phyloP scores from a whole-genome alignment of 2,113 vertebrate species.

The Garra rufa region DNA sequence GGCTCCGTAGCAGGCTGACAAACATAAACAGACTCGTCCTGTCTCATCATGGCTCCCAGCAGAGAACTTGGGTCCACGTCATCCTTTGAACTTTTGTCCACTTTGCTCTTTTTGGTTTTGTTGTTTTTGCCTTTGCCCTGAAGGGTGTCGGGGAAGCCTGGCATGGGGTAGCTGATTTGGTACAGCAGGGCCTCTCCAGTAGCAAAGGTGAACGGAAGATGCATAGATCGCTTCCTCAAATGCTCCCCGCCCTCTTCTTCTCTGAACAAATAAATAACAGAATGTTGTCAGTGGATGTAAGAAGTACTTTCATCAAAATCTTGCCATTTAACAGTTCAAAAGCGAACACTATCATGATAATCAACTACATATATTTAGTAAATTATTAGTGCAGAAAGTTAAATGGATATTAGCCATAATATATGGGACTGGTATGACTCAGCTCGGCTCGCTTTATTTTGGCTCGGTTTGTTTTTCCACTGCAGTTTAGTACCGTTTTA shows the following conservation, averaged over 20 bases:
- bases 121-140: slow-evolving; percentile 67
- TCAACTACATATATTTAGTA: background rate
- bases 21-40: slow-evolving; percentile 73
- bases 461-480: too few species aligned
- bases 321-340: background rate
- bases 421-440: background rate
- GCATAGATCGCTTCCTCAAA: slow-evolving; percentile 79
- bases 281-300: background rate
- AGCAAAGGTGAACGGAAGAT: slow-evolving; percentile 84
- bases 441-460: too few species aligned
- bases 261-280: slow-evolving; percentile 60
- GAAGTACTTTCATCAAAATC: background rate
- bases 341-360: background rate
- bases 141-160: slow-evolving; percentile 63
- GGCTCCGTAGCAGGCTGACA: slow-evolving; percentile 67
- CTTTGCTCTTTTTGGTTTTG: slow-evolving; percentile 71
- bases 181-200: slow-evolving; percentile 85
- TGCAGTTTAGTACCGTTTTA: too few species aligned
- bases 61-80: slow-evolving; percentile 70
- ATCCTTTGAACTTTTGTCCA: slow-evolving; percentile 63
- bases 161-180: slow-evolving; percentile 73
- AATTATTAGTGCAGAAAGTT: background rate
- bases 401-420: background rate
- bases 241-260: slow-evolving; percentile 85
- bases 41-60: slow-evolving; percentile 72